Percentiles rank a stretch among this genome's conserved stretches.
phyloP scores from a whole-genome alignment of 2,888 invertebrate species.

The Lampropteryx suffumata region DNA sequence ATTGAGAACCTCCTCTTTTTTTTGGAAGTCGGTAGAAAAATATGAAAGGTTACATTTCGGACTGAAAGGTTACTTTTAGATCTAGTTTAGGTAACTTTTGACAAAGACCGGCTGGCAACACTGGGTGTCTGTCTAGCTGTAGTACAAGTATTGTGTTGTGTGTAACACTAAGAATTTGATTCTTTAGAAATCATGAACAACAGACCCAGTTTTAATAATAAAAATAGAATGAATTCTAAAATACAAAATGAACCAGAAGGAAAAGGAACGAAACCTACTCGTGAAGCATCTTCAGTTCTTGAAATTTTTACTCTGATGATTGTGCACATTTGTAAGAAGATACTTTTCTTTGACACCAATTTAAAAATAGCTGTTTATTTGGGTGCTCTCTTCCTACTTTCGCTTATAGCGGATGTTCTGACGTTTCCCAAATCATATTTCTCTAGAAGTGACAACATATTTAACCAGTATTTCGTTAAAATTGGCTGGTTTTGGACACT shows the following conservation, averaged over 20 bases:
- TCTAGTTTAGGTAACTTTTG: too few species aligned
- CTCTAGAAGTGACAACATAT: slow-evolving; percentile 94
- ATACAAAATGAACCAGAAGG: slow-evolving; percentile 70
- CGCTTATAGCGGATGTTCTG: slow-evolving; percentile 91
- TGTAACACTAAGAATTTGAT: too few species aligned
- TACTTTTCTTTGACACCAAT: slow-evolving; percentile 92
- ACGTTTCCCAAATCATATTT: slow-evolving; percentile 94
- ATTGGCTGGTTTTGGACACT: slow-evolving; percentile 99
- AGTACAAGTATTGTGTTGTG: too few species aligned
- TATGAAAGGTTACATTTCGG: too few species aligned
- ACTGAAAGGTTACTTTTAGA: too few species aligned
- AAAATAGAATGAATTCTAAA: slow-evolving; percentile 73
- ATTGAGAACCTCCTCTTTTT: too few species aligned
- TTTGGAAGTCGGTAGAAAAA: too few species aligned
- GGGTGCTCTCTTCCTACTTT: slow-evolving; percentile 90
- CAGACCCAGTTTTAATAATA: slow-evolving; percentile 60
- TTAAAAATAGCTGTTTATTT: slow-evolving; percentile 94
- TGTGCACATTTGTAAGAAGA: slow-evolving; percentile 93
- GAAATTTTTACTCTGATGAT: slow-evolving; percentile 92
- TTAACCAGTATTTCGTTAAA: slow-evolving; percentile 97
- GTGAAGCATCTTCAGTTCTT: slow-evolving; percentile 91
- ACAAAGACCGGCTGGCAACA: too few species aligned
- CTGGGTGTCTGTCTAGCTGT: too few species aligned
- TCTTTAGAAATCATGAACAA: slow-evolving; percentile 59
- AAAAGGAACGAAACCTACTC: slow-evolving; percentile 91